Conservation (phyloP, 2,888 invertebrate genomes). For the Parnassius apollo region DNA sequence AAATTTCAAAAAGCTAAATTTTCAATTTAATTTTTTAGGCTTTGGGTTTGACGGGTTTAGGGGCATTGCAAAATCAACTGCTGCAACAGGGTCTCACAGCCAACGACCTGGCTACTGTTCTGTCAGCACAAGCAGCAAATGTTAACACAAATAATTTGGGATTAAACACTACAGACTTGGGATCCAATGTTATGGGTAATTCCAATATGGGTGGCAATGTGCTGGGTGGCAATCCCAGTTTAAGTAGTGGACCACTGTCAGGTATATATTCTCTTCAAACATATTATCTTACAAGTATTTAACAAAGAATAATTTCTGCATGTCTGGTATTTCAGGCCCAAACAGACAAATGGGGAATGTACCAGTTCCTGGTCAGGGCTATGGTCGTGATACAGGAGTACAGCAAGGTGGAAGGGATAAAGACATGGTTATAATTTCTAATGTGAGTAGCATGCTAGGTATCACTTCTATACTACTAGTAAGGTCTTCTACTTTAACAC, state of each 20-base stretch:
- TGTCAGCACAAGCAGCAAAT: slow-evolving; percentile 59
- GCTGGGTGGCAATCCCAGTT: slow-evolving; percentile 48
- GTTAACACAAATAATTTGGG: slow-evolving; percentile 53
- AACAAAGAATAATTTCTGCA: neutral
- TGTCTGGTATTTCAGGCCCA: slow-evolving; percentile 41
- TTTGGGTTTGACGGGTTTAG: slow-evolving; percentile 66
- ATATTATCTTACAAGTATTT: neutral
- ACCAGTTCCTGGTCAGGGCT: slow-evolving; percentile 51
- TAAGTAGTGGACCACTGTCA: slow-evolving; percentile 67
- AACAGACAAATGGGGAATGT: slow-evolving; percentile 55
- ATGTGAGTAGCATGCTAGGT: slow-evolving; percentile 51
- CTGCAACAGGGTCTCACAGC: slow-evolving; percentile 75
- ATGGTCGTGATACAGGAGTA: slow-evolving; percentile 51
- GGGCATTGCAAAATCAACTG: slow-evolving; percentile 73
- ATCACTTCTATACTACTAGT: no score
- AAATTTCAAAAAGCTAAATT: neutral
- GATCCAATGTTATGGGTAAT: slow-evolving; percentile 45
- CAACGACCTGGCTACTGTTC: slow-evolving; percentile 64
- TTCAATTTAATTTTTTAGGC: slow-evolving; percentile 50
- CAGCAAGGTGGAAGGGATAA: slow-evolving; percentile 57
- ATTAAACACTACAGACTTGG: slow-evolving; percentile 50
- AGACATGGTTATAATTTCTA: slow-evolving; percentile 72
- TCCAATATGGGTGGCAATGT: slow-evolving; percentile 47
- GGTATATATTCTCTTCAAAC: slow-evolving; percentile 40
- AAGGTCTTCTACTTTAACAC: no score